Percentiles rank a stretch among this genome's conserved stretches.
Evolutionary conservation across 1,140 invertebrate species (phyloP).

Genomic region (Trissolcus basalis): DNA sequence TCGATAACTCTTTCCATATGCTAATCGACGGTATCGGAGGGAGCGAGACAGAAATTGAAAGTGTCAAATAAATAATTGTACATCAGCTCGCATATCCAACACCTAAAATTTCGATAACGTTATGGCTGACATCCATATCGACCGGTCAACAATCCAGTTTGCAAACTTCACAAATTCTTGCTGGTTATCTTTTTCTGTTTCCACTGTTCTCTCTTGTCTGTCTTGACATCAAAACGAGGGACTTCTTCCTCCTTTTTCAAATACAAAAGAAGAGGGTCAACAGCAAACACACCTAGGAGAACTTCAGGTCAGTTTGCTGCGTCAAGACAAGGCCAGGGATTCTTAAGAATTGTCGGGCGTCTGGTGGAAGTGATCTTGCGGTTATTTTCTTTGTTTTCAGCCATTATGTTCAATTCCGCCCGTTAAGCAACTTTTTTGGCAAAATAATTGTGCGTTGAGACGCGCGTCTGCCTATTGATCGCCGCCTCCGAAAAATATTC

Average conservation of each 20-base stretch:
- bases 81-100: too few species aligned
- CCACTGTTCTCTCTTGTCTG: background rate
- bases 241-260: conserved; percentile 25
- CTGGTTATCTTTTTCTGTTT: conserved; percentile 32
- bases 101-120: conserved; percentile 21
- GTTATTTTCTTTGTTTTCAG: conserved; percentile 21
- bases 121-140: conserved; percentile 10
- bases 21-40: too few species aligned
- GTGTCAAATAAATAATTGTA: too few species aligned
- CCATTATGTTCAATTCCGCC: background rate
- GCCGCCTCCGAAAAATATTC: too few species aligned
- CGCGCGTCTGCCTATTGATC: too few species aligned
- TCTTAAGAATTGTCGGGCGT: conserved; percentile 11
- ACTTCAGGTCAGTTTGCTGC: conserved; percentile 44
- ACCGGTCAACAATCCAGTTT: background rate
- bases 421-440: too few species aligned
- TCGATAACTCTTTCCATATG: too few species aligned
- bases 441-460: too few species aligned
- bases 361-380: conserved; percentile 27
- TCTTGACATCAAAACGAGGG: conserved; percentile 35
- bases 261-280: conserved; percentile 46
- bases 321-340: conserved; percentile 23
- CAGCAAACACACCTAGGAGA: conserved; percentile 32
- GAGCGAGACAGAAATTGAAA: too few species aligned
- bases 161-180: conserved; percentile 35